Evolutionary conservation across 2,888 invertebrate genomes (phyloP).

Genomic region (Apamea sordens): DNA sequence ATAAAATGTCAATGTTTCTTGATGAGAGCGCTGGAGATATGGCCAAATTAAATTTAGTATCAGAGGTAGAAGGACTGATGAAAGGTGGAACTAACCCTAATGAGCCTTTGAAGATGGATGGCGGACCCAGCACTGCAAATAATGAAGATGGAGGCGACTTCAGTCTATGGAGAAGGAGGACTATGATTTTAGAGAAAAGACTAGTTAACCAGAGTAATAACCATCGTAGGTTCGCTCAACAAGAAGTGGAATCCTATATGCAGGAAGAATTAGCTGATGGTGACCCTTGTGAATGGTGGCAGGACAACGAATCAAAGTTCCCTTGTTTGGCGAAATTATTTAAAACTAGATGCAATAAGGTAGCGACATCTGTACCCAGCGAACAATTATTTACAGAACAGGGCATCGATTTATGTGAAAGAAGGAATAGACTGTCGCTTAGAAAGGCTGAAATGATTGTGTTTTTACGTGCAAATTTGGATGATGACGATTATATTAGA

Average conservation of each 20-base stretch:
- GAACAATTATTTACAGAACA: conserved; percentile 10
- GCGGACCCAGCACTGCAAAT: not conserved
- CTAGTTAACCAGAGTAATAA: not conserved
- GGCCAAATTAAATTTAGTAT: conserved; percentile 15
- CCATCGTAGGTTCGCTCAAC: conserved; percentile 3
- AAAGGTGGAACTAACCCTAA: not conserved
- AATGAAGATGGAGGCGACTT: conserved; percentile 3
- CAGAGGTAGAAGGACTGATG: conserved; percentile 9
- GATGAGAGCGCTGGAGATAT: conserved; percentile 6
- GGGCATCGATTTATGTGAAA: not conserved
- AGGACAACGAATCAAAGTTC: conserved; percentile 17
- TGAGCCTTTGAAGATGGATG: not conserved
- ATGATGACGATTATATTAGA: conserved; percentile 19
- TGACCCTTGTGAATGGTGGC: conserved; percentile 34
- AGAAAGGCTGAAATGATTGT: conserved; percentile 6
- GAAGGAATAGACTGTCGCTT: not conserved
- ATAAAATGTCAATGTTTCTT: conserved; percentile 31
- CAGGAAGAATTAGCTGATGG: conserved; percentile 1
- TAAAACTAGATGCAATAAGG: conserved; percentile 23
- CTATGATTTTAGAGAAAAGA: conserved; percentile 8
- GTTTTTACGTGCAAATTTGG: conserved; percentile 30
- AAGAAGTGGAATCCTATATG: conserved; percentile 36
- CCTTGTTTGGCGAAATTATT: conserved; percentile 35
- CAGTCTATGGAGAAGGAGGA: conserved; percentile 36
- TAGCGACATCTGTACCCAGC: conserved; percentile 14